Conservation (phyloP, 2,113 vertebrate species). For the Indicator indicator region DNA sequence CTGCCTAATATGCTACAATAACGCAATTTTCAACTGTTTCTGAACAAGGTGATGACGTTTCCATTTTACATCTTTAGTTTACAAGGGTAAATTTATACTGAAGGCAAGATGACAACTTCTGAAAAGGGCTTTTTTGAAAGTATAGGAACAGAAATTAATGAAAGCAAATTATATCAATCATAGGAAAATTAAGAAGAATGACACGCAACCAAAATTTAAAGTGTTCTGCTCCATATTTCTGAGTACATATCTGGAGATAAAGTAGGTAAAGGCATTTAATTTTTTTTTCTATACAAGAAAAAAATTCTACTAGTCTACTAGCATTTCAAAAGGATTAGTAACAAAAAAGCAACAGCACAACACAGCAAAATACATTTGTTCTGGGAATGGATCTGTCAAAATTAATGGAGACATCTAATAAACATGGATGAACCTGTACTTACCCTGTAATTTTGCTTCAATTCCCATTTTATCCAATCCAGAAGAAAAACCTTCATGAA, state of each 20-base stretch:
- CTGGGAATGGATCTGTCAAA: neutral
- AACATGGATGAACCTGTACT: neutral
- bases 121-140: neutral
- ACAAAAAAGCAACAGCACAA: neutral
- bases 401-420: neutral
- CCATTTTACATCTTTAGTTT: neutral
- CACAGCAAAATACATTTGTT: neutral
- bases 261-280: neutral
- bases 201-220: neutral
- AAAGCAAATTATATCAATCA: neutral
- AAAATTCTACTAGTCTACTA: neutral
- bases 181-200: neutral
- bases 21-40: neutral
- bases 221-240: neutral
- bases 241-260: neutral
- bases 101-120: neutral
- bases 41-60: neutral
- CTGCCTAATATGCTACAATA: neutral
- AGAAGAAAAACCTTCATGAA: conserved; percentile 84
- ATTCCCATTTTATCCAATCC: conserved; percentile 89
- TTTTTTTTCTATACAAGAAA: neutral
- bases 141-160: neutral
- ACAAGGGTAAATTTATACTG: neutral
- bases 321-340: neutral
- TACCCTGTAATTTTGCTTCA: conserved; percentile 95